Evolutionary conservation across 2,113 vertebrate species (phyloP).

Genomic region (Piprites chloris): DNA sequence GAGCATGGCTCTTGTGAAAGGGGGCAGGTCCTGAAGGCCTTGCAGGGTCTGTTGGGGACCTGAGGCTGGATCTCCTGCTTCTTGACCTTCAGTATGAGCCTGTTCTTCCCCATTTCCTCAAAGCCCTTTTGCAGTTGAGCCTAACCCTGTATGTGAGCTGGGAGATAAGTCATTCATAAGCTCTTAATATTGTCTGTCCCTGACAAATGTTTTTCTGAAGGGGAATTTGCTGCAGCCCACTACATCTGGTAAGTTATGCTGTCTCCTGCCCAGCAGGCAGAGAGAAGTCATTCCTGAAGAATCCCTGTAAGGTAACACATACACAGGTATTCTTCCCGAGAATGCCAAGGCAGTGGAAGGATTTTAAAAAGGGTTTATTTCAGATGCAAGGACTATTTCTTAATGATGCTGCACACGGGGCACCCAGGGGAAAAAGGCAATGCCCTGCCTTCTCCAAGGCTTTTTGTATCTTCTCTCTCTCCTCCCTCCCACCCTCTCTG

Average conservation of each 20-base stretch:
- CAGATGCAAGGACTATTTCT: no score
- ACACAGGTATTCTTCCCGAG: no score
- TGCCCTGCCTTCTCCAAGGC: no score
- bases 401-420: no score
- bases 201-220: not conserved
- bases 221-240: not conserved
- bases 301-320: not conserved
- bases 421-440: no score
- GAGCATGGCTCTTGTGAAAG: not conserved
- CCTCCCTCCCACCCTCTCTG: no score
- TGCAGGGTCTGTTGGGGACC: not conserved
- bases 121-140: not conserved
- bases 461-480: no score
- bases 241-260: not conserved
- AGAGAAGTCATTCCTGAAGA: not conserved
- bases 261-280: accelerated
- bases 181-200: not conserved
- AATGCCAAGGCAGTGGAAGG: no score
- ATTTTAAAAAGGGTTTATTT: no score
- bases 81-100: not conserved
- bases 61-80: not conserved
- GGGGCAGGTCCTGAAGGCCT: not conserved
- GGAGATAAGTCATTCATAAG: not conserved
- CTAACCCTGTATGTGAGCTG: not conserved
- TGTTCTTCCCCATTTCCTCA: not conserved